Percentiles rank a stretch among this genome's conserved stretches.
Evolutionary conservation across 2,888 invertebrate genomes (phyloP).

Genomic region (Malachius bipustulatus): DNA sequence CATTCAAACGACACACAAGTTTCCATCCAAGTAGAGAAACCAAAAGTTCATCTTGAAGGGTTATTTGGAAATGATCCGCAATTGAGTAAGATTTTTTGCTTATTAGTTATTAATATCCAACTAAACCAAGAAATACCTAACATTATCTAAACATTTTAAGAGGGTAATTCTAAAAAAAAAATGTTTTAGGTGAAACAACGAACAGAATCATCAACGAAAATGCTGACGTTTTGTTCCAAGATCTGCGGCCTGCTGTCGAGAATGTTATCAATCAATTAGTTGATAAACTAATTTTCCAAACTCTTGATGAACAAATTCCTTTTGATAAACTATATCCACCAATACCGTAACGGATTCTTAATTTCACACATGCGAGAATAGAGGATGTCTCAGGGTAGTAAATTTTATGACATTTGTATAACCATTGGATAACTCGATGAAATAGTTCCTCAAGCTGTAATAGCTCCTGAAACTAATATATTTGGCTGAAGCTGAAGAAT

Average conservation of each 20-base stretch:
- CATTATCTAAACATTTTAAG: background rate
- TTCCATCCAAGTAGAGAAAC: background rate
- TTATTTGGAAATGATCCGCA: slow-evolving; percentile 1
- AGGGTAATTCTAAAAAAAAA: background rate
- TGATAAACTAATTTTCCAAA: background rate
- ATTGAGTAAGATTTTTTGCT: background rate
- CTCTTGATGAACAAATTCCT: background rate
- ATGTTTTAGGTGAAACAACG: slow-evolving; percentile 1
- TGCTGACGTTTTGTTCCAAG: slow-evolving; percentile 2
- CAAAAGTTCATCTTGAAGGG: background rate
- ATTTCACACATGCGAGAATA: too few species aligned
- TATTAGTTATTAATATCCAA: background rate
- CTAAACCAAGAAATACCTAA: too few species aligned
- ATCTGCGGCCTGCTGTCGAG: background rate
- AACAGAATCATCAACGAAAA: slow-evolving; percentile 1
- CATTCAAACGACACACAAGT: background rate
- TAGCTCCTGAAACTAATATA: too few species aligned
- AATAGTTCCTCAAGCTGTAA: too few species aligned
- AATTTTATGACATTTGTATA: too few species aligned
- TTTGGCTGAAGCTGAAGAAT: too few species aligned
- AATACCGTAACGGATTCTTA: too few species aligned
- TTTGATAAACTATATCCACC: background rate
- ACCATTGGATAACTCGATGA: too few species aligned
- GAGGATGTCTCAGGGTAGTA: too few species aligned
- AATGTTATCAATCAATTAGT: background rate